Conservation (phyloP, 2,797 vertebrate genomes). For the Amniataba percoides region DNA sequence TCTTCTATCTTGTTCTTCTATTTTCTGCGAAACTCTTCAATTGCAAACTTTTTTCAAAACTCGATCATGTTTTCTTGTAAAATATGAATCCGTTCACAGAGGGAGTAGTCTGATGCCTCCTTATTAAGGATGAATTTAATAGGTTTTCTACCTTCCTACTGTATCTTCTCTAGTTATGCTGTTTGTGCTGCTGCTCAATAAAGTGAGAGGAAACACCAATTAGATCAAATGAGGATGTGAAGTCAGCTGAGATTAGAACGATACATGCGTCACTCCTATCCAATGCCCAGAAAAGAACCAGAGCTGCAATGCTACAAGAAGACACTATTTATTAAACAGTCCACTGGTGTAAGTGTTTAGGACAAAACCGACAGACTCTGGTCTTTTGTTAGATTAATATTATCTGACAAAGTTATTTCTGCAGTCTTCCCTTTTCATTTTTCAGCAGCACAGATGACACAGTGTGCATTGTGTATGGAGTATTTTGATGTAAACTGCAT, state of each 20-base stretch:
- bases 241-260: conserved; percentile 59
- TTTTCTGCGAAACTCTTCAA: background rate
- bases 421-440: background rate
- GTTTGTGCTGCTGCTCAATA: conserved; percentile 25
- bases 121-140: background rate
- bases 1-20: background rate
- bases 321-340: background rate
- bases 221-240: conserved; percentile 51
- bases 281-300: conserved; percentile 47
- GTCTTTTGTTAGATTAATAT: background rate
- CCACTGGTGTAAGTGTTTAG: background rate
- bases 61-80: background rate
- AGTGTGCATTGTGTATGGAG: background rate
- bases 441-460: background rate
- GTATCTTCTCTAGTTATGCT: background rate
- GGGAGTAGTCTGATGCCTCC: background rate
- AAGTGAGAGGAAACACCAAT: conserved; percentile 1
- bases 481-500: background rate
- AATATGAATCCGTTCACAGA: background rate
- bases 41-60: background rate
- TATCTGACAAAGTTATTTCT: background rate
- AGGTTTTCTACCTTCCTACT: background rate
- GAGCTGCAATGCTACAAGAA: background rate
- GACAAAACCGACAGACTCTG: no score
- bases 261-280: conserved; percentile 53